A percentile compares a stretch with the other conserved stretches of the same genome.
phyloP scores from a whole-genome alignment of 2,888 invertebrate species.

The Cryptosula pallasiana region DNA sequence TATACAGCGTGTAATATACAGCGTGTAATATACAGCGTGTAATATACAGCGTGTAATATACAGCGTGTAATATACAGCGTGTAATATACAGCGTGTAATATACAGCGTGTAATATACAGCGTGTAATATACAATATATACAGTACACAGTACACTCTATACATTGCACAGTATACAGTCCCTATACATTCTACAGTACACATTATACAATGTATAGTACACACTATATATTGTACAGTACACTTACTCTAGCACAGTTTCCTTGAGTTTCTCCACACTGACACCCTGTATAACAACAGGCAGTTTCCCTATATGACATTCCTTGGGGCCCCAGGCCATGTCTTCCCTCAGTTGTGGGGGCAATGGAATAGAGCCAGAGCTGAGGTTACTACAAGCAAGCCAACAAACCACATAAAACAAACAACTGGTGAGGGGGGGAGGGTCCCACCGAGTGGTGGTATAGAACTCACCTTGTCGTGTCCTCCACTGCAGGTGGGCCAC shows the following conservation, averaged over 20 bases:
- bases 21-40: no score
- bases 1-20: no score
- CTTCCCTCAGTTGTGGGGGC: background rate
- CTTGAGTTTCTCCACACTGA: background rate
- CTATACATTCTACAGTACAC: background rate
- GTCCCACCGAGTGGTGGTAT: no score
- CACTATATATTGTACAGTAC: background rate
- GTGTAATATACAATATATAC: background rate
- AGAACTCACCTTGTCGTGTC: background rate
- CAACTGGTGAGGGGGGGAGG: no score
- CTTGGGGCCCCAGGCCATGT: background rate
- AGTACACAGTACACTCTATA: background rate
- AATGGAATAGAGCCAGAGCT: background rate
- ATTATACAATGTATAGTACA: background rate
- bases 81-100: no score
- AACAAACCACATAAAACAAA: no score
- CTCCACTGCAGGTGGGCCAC: background rate
- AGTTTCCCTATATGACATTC: background rate
- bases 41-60: no score
- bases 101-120: no score
- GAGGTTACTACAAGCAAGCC: background rate
- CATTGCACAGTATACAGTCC: background rate
- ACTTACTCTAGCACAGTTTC: background rate
- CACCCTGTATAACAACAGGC: slow-evolving; percentile 18
- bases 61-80: no score